phyloP scores from a whole-genome alignment of 1,140 invertebrate species.

The Eumeta japonica region DNA sequence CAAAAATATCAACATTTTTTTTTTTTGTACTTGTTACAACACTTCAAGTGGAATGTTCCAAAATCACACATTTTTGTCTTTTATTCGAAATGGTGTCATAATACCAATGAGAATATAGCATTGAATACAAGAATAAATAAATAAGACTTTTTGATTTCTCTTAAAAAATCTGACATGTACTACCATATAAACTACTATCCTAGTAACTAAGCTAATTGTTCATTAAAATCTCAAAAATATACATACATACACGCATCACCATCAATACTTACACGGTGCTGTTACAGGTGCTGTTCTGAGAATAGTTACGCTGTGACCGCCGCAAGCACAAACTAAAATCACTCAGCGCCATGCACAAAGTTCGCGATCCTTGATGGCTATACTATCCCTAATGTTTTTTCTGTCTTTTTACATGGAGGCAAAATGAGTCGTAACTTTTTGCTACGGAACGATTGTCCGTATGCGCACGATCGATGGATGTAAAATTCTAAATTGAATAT shows the following conservation, averaged over 20 bases:
- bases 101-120: background rate
- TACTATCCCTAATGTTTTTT: too few species aligned
- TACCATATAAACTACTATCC: background rate
- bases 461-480: too few species aligned
- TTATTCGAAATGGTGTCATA: background rate
- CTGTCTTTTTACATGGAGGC: too few species aligned
- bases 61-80: conserved; percentile 36
- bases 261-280: too few species aligned
- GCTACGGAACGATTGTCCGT: too few species aligned
- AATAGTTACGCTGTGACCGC: too few species aligned
- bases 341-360: too few species aligned
- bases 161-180: background rate
- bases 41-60: conserved; percentile 50
- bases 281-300: too few species aligned
- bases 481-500: too few species aligned
- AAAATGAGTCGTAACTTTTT: too few species aligned
- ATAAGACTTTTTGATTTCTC: background rate
- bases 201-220: background rate
- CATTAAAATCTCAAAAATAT: background rate
- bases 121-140: background rate
- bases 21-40: conserved; percentile 53
- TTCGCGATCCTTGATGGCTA: too few species aligned
- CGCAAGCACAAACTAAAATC: too few species aligned
- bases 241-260: background rate
- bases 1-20: conserved; percentile 54